Base-by-base conservation (phyloP, 1,140 invertebrate genomes). In the Mercenaria mercenaria region DNA sequence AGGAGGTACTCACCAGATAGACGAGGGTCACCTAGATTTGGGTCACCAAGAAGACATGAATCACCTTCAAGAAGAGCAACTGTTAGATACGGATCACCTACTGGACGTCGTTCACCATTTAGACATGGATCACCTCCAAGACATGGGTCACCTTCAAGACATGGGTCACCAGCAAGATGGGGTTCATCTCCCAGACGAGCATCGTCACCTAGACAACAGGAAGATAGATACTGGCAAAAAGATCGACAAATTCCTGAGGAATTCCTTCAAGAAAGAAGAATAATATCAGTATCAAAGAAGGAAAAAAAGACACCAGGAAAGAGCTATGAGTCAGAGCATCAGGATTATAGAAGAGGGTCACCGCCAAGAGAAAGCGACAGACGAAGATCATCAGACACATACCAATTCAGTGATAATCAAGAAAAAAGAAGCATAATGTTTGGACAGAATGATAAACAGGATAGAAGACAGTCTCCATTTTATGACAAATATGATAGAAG, bases 271-370 rank as follows among this genome's bases (percentile, higher is more conserved):
- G 82, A 72, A 41, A 72, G 82, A 56, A 47, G 82, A 26, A 52
- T 85, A 8, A 52, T 85, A 20, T 85, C 82, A 8, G 26, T 85
- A 3, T 34, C 47, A 20, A 76, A 77, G 64, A 89, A 41, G 59
- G 52, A 86, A 1, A 72, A 34, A 29, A 67, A 81, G 26, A 59
- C 34, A 29, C 6, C 52, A n/a, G 32, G 1, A 4, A 61, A 61
- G 39, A 10, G 20, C 13, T 77, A 43, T 18, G 52, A 80, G 39
- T 13, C 37, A 26, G 61, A 79, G 20, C 11, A 47, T n/a, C 18
- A 56, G 32, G 59, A 79, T n/a, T 56, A 34, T 80, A 76, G 67
- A 2, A 56, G 76, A 29, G 32, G 29, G n/a, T 37, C 43, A 26
- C 23, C 72, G 20, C 37, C 43, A 26, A 79, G 32, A 29, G 39